Percentiles rank a stretch among this genome's conserved stretches.
Evolutionary conservation across 2,797 vertebrate species (phyloP).

Genomic region (Taenioides sp.): DNA sequence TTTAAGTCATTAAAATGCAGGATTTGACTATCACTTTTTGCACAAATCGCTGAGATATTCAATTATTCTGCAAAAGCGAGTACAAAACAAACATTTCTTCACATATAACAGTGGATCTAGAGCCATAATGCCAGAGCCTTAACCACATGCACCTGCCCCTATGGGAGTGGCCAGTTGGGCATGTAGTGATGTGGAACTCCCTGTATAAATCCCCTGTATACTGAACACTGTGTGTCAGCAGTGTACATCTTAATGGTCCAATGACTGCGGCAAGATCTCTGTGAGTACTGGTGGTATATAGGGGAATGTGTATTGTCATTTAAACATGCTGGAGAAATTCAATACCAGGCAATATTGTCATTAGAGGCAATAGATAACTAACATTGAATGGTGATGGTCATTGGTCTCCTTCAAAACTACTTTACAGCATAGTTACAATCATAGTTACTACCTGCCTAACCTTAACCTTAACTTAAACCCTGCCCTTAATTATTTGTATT

Average conservation of each 20-base stretch:
- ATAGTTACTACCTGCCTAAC: no score
- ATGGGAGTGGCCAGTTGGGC: background rate
- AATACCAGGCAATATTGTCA: background rate
- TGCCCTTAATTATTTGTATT: no score
- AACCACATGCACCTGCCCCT: background rate
- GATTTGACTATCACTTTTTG: no score
- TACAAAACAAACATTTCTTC: no score
- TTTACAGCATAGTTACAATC: background rate
- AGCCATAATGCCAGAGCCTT: background rate
- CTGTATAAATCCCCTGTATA: slow-evolving; percentile 5
- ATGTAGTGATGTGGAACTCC: no score
- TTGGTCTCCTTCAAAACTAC: background rate
- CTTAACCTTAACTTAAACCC: no score
- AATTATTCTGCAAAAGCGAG: no score
- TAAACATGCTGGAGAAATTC: slow-evolving; percentile 5
- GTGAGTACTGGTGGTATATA: background rate
- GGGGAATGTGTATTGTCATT: background rate
- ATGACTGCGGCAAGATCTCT: slow-evolving; percentile 4
- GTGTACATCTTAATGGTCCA: slow-evolving; percentile 1
- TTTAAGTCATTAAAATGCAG: background rate
- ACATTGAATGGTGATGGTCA: background rate
- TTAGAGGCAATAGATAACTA: background rate
- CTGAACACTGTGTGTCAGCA: slow-evolving; percentile 7
- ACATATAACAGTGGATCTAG: no score
- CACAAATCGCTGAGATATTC: no score